A percentile compares a stretch with the other conserved stretches of the same genome.
These are phyloP conservation scores for Lingula anatina DNA, from an alignment of 2,888 invertebrate species.

Conservation along the genomic window DNA sequence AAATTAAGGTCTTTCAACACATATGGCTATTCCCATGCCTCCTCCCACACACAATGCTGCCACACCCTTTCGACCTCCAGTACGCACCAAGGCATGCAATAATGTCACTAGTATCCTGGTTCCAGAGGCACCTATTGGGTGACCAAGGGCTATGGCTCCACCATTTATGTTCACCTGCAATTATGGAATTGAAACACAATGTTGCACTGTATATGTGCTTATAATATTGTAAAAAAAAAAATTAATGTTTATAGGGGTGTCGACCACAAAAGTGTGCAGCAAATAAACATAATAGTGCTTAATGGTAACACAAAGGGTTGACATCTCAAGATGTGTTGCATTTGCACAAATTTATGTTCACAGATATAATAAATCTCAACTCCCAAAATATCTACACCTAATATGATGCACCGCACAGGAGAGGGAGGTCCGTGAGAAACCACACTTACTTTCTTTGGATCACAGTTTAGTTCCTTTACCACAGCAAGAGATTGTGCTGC, in stretches of 20 bases:
- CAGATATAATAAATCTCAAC: no score
- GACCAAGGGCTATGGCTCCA: conserved; percentile 57
- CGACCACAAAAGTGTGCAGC: not conserved
- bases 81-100: conserved; percentile 64
- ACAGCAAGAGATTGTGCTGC: conserved; percentile 56
- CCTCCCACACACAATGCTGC: conserved; percentile 79
- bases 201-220: not conserved
- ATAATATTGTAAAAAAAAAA: conserved; percentile 8
- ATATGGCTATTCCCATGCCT: conserved; percentile 83
- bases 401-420: no score
- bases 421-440: conserved; percentile 18
- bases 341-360: no score
- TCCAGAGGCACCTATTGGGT: conserved; percentile 57
- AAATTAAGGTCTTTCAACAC: conserved; percentile 61
- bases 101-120: conserved; percentile 68
- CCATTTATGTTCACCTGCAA: conserved; percentile 55
- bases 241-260: not conserved
- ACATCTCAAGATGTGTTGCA: no score
- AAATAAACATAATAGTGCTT: not conserved
- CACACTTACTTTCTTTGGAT: conserved; percentile 48
- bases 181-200: not conserved
- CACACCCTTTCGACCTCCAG: conserved; percentile 65
- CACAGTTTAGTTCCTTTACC: conserved; percentile 50
- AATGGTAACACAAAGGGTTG: no score
- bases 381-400: no score